Percentiles rank a stretch among this genome's conserved stretches.
phyloP scores from a whole-genome alignment of 1,140 invertebrate species.

The Drosophila littoralis region DNA sequence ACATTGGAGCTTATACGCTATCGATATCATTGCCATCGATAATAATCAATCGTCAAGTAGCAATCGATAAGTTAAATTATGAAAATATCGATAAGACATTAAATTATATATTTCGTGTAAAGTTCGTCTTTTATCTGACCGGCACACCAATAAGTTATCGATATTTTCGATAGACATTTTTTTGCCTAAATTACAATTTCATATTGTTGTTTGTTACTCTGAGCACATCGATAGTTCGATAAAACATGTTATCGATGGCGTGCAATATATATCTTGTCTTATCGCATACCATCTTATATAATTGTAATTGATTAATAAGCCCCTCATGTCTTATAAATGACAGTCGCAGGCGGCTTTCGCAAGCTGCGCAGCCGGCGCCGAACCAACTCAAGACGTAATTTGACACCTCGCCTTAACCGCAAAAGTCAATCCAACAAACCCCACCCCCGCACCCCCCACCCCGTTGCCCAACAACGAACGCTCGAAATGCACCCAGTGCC shows the following conservation, averaged over 20 bases:
- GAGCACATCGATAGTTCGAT: not conserved
- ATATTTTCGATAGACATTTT: too few species aligned
- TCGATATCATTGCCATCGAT: too few species aligned
- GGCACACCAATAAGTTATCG: too few species aligned
- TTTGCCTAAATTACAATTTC: not conserved
- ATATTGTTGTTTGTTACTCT: too few species aligned
- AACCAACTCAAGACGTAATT: constrained; percentile 52
- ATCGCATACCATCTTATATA: not conserved
- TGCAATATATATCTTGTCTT: not conserved
- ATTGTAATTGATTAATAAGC: constrained; percentile 18
- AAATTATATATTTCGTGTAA: too few species aligned
- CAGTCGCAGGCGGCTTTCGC: constrained; percentile 28
- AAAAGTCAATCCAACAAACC: not conserved
- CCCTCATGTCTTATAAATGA: constrained; percentile 15
- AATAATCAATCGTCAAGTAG: too few species aligned
- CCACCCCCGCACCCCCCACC: not conserved
- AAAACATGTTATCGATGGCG: not conserved
- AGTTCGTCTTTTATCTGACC: too few species aligned
- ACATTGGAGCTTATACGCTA: too few species aligned
- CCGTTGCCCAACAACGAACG: too few species aligned
- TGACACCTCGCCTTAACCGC: constrained; percentile 50
- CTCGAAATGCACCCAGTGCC: constrained; percentile 10
- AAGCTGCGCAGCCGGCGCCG: constrained; percentile 8
- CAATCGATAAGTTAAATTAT: too few species aligned
- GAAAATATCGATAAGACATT: too few species aligned